A percentile compares a stretch with the other conserved stretches of the same genome.
Evolutionary conservation across 2,113 vertebrate species (phyloP).

Genomic region (Poicephalus meyeri): DNA sequence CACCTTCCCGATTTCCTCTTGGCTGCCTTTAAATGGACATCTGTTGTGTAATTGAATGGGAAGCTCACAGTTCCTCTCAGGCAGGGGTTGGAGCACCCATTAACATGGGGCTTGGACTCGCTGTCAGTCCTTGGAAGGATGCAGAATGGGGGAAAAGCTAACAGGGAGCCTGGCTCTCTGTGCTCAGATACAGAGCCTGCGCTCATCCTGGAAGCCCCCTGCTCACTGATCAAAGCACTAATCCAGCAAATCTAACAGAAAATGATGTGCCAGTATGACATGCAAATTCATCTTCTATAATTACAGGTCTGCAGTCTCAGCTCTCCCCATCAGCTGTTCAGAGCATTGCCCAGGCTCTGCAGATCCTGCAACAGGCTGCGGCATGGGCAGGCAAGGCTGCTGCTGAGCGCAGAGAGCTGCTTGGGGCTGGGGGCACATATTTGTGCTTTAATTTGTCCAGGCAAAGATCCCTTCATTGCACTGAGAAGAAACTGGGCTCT

Average conservation of each 20-base stretch:
- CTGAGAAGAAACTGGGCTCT: background rate
- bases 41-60: background rate
- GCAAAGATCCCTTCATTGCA: background rate
- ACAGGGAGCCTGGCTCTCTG: rapidly evolving
- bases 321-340: rapidly evolving
- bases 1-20: background rate
- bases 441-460: background rate
- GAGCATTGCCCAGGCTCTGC: rapidly evolving
- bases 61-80: background rate
- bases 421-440: no score
- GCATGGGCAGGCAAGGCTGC: background rate
- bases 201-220: background rate
- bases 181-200: background rate
- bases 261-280: background rate
- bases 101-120: rapidly evolving
- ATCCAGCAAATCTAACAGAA: background rate
- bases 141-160: background rate
- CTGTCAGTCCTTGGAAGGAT: background rate
- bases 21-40: background rate
- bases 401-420: background rate
- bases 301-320: background rate
- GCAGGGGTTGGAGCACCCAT: background rate
- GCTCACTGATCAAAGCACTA: background rate
- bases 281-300: background rate
- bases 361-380: background rate